Evolutionary conservation across 2,888 invertebrate genomes (phyloP).

Genomic region (Germaria angustata): DNA sequence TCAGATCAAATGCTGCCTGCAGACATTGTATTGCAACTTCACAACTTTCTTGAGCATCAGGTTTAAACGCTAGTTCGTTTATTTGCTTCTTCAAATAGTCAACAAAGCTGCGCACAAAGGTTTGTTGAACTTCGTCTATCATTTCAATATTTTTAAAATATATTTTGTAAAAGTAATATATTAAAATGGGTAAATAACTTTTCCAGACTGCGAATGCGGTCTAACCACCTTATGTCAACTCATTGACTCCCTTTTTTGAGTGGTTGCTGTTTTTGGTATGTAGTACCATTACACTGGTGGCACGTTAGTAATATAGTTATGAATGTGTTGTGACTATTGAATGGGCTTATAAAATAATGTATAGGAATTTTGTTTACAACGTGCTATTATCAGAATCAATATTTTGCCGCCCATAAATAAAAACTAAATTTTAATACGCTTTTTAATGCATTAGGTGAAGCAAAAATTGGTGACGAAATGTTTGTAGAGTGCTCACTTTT

Average conservation of each 20-base stretch:
- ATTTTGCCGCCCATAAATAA: too few relatives aligned
- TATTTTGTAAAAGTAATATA: neutral
- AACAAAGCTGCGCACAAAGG: slow-evolving; percentile 78
- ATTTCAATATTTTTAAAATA: slow-evolving; percentile 69
- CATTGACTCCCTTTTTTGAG: slow-evolving; percentile 34
- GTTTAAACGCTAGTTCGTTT: slow-evolving; percentile 72
- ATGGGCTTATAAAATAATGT: too few relatives aligned
- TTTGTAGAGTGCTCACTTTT: too few relatives aligned
- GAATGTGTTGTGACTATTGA: too few relatives aligned
- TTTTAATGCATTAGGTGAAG: too few relatives aligned
- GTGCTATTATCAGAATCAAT: too few relatives aligned
- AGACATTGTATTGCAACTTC: slow-evolving; percentile 97
- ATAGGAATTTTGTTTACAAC: too few relatives aligned
- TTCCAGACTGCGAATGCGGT: slow-evolving; percentile 24
- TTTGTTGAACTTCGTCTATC: slow-evolving; percentile 78
- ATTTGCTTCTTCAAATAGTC: slow-evolving; percentile 77
- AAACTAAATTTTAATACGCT: too few relatives aligned
- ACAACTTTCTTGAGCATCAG: slow-evolving; percentile 81
- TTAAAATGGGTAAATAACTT: slow-evolving; percentile 42
- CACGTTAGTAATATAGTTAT: too few relatives aligned
- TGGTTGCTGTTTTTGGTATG: slow-evolving; percentile 23
- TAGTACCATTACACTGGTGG: neutral
- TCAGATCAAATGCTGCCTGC: slow-evolving; percentile 92
- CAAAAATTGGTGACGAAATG: too few relatives aligned
- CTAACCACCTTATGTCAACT: slow-evolving; percentile 38